Evolutionary conservation across 2,797 vertebrate species (phyloP), one percentile per base, ranked within the genome.

Genomic region (Karalla daura): DNA sequence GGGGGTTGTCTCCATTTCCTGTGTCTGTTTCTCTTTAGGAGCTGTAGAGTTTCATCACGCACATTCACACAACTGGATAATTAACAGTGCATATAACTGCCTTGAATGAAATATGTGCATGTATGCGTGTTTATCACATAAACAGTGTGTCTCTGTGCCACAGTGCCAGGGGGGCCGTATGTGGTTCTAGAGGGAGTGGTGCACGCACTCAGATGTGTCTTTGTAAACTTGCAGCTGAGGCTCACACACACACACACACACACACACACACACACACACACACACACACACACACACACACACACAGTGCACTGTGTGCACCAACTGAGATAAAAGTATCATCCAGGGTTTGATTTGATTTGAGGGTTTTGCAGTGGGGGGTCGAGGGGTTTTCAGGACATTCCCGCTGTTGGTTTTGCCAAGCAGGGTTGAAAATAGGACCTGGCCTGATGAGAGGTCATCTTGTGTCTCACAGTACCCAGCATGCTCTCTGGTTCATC

Each of bases 201-300:
- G 14, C 0, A 1, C 21, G 25, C 2, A n/a, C 65, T 76, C 41
- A 74, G 71, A 80, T 70, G 56, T 46, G 40, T 59, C 66, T 73
- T 70, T 77, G 58, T 83, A 69, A 24, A 62, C 45, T 46, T 65
- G 65, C 75, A 78, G 69, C 78, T 76, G 76, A 74, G 20, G n/a
- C 59, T 56, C 52, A 20, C 2, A 45, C 5, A 43, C 25, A 30
- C 17, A 41, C 28, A 12, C 43, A 47, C n/a, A 18, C 50, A 41
- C 44, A 36, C 37, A 24, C 18, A 25, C 45, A 35, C 18, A 20
- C 8, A 40, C 23, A 27, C 11, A 36, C 28, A 15, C 46, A 47
- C 5, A 46, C 7, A 36, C 18, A 33, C 7, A 40, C 28, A 14
- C 50, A 46, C 15, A 59, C 3, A 45, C 5, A 45, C n/a, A 21